Percentiles rank a stretch among this genome's conserved stretches.
Evolutionary conservation across 1,140 invertebrate genomes (phyloP).

Genomic region (Mycetomoellerius zeteki): DNA sequence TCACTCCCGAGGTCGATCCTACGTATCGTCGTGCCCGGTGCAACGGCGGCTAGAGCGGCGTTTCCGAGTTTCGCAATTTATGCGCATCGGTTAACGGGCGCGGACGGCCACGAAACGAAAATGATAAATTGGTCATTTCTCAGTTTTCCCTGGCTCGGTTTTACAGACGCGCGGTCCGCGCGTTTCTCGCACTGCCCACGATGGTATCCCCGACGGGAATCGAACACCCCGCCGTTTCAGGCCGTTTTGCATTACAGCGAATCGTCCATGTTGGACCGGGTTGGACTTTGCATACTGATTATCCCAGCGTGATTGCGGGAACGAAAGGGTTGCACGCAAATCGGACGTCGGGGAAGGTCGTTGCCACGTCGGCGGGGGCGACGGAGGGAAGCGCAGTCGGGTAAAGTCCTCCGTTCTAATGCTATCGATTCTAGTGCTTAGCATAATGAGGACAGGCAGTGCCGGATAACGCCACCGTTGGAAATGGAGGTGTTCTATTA

Average conservation of each 20-base stretch:
- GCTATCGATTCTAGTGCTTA: conserved; percentile 85
- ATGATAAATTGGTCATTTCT: conserved; percentile 75
- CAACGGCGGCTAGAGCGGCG: conserved; percentile 36
- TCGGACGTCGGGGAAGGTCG: conserved; percentile 70
- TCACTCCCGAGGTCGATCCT: conserved; percentile 64
- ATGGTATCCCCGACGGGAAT: conserved; percentile 64
- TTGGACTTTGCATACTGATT: conserved; percentile 80
- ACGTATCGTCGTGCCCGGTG: conserved; percentile 49
- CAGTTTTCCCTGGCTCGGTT: conserved; percentile 52
- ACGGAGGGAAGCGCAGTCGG: conserved; percentile 44
- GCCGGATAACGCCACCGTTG: conserved; percentile 74
- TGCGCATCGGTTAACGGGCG: conserved; percentile 71
- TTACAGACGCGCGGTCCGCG: conserved; percentile 46
- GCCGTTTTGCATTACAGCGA: conserved; percentile 62
- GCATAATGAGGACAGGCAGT: conserved; percentile 82
- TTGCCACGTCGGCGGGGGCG: conserved; percentile 55
- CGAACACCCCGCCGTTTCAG: conserved; percentile 60
- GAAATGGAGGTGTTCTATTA: conserved; percentile 77
- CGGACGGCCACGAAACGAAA: conserved; percentile 60
- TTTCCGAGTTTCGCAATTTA: conserved; percentile 67
- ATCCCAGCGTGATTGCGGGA: conserved; percentile 75
- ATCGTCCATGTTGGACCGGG: conserved; percentile 66
- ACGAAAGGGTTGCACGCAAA: conserved; percentile 76
- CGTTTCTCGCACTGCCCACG: conserved; percentile 24
- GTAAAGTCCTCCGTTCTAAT: conserved; percentile 77